These are phyloP conservation scores for Alcis repandata DNA, from an alignment of 2,888 invertebrate species.

Conservation along the genomic window DNA sequence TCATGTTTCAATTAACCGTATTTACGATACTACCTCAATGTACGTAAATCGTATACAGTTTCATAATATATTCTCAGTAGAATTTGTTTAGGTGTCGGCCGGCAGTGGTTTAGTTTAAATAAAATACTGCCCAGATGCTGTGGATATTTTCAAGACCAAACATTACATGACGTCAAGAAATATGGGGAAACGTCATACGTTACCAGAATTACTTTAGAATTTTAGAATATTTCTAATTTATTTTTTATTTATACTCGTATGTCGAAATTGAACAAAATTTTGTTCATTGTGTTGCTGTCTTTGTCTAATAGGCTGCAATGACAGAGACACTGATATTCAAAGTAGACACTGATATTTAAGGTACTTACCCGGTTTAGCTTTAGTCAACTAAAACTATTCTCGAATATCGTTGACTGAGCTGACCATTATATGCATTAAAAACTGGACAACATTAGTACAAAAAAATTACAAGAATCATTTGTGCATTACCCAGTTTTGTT, in stretches of 20 bases:
- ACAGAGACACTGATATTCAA: too few species aligned
- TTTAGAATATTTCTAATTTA: too few species aligned
- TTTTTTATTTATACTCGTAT: too few species aligned
- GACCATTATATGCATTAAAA: background rate
- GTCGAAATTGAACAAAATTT: too few species aligned
- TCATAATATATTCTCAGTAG: slow-evolving; percentile 32
- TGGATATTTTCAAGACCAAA: slow-evolving; percentile 47
- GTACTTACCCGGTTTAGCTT: too few species aligned
- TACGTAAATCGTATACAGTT: slow-evolving; percentile 11
- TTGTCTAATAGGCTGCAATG: background rate
- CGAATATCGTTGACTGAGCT: too few species aligned
- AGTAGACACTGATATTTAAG: too few species aligned
- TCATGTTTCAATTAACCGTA: slow-evolving; percentile 4
- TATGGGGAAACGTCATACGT: slow-evolving; percentile 7
- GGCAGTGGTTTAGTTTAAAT: slow-evolving; percentile 22
- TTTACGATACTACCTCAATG: slow-evolving; percentile 24
- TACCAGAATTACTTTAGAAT: too few species aligned
- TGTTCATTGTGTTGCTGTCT: too few species aligned
- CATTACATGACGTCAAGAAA: slow-evolving; percentile 15
- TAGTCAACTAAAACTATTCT: too few species aligned
- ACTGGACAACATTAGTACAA: background rate
- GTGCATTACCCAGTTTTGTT: background rate
- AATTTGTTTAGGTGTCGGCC: slow-evolving; percentile 32
- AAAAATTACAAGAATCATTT: background rate
- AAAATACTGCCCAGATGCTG: slow-evolving; percentile 50